Base-by-base conservation (phyloP, 2,797 vertebrate species). In the Notolabrus celidotus region DNA sequence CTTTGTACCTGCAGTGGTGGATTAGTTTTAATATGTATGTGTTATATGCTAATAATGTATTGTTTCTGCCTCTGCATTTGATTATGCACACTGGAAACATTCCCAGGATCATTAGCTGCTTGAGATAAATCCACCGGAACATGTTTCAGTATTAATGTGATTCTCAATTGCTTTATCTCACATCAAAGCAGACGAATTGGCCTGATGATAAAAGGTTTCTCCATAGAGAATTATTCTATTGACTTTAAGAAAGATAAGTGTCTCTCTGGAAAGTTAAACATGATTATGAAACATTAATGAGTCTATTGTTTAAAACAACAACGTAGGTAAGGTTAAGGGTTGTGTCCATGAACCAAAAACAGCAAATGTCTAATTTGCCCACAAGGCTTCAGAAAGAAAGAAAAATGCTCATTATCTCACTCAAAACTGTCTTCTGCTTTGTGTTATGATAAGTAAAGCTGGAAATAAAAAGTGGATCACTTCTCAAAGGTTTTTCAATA, bases 101-200 rank as follows among this genome's bases (percentile, higher is more conserved):
- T 91, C 88, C 88, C 84, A 79, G 82, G 77, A 88, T 92, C 88
- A 92, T 92, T 92, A 91, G 87, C 60, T 79, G 79, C 63, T 84
- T 72, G 73, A 89, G 84, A 93, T 91, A 88, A 92, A 91, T 89
- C 83, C 79, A 77, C 62, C 42, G 59, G 42, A 67, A 65, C 76
- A 72, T 83, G 80, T 86, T 89, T 83, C 84, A 76, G 80, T 86
- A 83, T 88, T 90, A 90, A 88, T 89, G 86, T 65, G 70, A 84
- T 84, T 84, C 86, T 86, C 85, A 76, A 82, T 74, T 84, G 71
- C 81, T 87, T 89, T 88, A 89, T 89, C 84, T 88, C 81, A 84
- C 84, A 90, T 92, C 89, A 92, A 88, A 90, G 88, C 84, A 57
- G 74, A 80, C 64, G 67, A 84, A 90, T 87, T 89, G 90, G 90